Evolutionary conservation across 2,888 invertebrate genomes (phyloP), one percentile per base, ranked within the genome.

Genomic region (Drosophila multiciliata): DNA sequence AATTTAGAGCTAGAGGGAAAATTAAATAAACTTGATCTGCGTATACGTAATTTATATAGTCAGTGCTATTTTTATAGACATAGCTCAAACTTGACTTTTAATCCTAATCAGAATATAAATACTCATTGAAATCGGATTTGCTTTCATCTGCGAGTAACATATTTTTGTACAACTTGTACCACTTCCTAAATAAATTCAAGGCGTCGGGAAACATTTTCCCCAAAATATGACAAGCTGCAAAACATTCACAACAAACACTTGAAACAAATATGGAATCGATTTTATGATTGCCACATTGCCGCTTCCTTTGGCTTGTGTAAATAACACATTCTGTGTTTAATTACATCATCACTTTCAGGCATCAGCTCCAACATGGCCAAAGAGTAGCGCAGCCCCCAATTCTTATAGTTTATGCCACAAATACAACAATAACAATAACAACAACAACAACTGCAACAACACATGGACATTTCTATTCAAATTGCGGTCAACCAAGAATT

Each of bases 401-500:
- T 66, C 26, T 6, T 35, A 66, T 62, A 80, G 62, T 85, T 83
- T 73, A 85, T 87, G 80, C 52, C 66, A 57, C 57, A 57, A 67
- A 55, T 64, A 50, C 2, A 53, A 15, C n/a, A n/a, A 29, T 9
- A 53, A 15, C n/a, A n/a, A 29, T 9, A 62, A 42, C 55, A 65
- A 29, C 40, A 52, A 32, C 65, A 52, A 42, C 50, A 65, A 35
- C 26, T 40, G 29, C 33, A 49, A 29, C 35, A 60, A 49, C 60
- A 66, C 17, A 52, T 73, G 61, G 15, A 68, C 50, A 62, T 77
- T 32, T 57, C 69, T 75, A 83, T 71, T 72, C 73, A 68, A 69
- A 84, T 87, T 89, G 82, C 85, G 89, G 89, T 85, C 89, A 89
- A 71, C 79, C 75, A 64, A 76, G 59, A 75, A 74, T 87, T 79